A percentile compares a stretch with the other conserved stretches of the same genome.
Conservation (phyloP, 2,113 vertebrate genomes). For the Phylloscopus trochilus region DNA sequence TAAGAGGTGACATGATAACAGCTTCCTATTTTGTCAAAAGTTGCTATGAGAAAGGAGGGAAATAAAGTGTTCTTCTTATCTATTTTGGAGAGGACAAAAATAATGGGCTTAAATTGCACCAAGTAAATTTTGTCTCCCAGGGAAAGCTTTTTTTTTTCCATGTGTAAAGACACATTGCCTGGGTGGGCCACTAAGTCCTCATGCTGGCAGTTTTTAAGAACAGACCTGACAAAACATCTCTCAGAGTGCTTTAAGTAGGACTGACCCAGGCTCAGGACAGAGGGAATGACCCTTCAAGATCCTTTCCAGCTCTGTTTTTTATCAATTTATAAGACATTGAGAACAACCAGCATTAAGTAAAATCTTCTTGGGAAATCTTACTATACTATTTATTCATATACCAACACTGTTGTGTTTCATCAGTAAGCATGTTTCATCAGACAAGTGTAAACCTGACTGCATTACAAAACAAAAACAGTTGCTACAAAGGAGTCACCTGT, state of each 20-base stretch:
- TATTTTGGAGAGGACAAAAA: background rate
- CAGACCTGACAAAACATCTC: background rate
- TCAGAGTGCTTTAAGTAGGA: background rate
- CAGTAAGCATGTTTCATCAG: background rate
- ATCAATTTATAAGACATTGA: background rate
- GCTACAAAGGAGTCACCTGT: background rate
- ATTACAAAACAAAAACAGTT: background rate
- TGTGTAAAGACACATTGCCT: background rate
- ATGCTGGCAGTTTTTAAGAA: background rate
- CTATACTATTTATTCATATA: background rate
- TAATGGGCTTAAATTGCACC: slow-evolving; percentile 12
- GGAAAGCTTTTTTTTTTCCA: background rate
- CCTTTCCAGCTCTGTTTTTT: background rate
- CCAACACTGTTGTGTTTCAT: background rate
- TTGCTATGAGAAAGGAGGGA: background rate
- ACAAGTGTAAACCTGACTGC: background rate
- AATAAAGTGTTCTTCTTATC: background rate
- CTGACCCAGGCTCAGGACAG: background rate
- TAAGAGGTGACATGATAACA: background rate
- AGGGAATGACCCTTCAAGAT: background rate
- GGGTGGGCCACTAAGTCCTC: background rate
- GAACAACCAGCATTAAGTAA: background rate
- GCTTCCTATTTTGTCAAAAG: background rate
- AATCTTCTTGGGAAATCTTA: background rate
- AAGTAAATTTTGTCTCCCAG: background rate